These are phyloP conservation scores for Euphydryas editha DNA, from an alignment of 2,888 invertebrate species.

Conservation along the genomic window DNA sequence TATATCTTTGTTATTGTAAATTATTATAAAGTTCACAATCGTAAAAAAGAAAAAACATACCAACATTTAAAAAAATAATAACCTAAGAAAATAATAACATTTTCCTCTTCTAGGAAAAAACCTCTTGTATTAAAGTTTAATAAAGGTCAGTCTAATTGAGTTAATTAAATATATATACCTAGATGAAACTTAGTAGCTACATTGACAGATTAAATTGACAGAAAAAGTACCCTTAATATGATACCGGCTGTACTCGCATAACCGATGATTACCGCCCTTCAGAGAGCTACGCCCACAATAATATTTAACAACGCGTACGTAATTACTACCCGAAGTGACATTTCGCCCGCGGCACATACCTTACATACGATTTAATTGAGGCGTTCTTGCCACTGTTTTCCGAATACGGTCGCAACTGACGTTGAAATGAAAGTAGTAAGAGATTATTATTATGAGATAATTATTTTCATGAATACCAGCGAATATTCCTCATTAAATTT, in stretches of 20 bases:
- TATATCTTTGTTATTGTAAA: no score
- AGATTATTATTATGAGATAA: conserved; percentile 10
- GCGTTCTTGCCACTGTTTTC: conserved; percentile 40
- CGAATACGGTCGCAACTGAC: conserved; percentile 29
- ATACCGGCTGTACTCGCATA: conserved; percentile 34
- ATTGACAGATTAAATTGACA: not conserved
- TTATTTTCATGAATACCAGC: conserved; percentile 7
- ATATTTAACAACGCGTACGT: conserved; percentile 48
- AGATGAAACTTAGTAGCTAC: not conserved
- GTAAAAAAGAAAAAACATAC: no score
- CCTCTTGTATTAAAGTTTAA: no score
- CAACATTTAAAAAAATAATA: no score
- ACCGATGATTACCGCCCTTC: conserved; percentile 56
- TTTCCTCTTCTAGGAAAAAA: no score
- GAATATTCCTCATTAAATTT: conserved; percentile 1
- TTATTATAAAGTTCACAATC: no score
- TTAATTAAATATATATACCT: not conserved
- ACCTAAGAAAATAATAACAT: no score
- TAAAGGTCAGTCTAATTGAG: no score
- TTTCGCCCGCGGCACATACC: conserved; percentile 47
- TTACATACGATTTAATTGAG: conserved; percentile 46
- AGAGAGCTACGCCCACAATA: conserved; percentile 47
- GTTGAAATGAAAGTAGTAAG: conserved; percentile 29
- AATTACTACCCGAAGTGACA: conserved; percentile 54
- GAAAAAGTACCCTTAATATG: not conserved